phyloP scores from a whole-genome alignment of 2,113 vertebrate species.

The Oncorhynchus kisutch region DNA sequence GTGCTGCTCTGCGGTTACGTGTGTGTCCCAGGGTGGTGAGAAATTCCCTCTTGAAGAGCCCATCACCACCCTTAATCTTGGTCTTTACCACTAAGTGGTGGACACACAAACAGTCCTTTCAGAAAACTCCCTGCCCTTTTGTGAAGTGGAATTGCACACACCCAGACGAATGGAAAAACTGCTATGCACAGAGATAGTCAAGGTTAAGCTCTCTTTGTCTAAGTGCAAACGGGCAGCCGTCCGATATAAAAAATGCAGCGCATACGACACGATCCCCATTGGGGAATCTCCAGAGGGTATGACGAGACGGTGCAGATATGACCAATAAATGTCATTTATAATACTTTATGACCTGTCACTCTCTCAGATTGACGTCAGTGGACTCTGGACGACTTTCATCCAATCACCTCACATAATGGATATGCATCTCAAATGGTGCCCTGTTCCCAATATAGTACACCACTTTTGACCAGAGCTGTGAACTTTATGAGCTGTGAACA shows the following conservation, averaged over 20 bases:
- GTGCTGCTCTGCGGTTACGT: neutral
- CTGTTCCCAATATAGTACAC: no score
- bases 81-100: no score
- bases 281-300: neutral
- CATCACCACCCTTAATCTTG: no score
- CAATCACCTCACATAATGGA: no score
- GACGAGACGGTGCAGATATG: neutral
- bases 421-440: no score
- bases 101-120: neutral
- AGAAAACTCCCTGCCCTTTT: neutral
- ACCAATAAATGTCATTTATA: neutral
- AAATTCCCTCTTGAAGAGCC: no score
- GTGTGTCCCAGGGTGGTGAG: neutral
- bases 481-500: no score
- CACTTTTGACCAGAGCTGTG: no score
- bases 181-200: neutral
- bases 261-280: neutral
- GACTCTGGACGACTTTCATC: no score
- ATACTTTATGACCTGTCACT: neutral
- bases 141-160: neutral
- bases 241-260: neutral
- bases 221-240: constrained; percentile 9
- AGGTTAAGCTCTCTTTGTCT: constrained; percentile 16
- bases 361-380: no score
- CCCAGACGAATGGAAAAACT: neutral